phyloP scores from a whole-genome alignment of 2,888 invertebrate genomes.

The Macrosiphum euphorbiae region DNA sequence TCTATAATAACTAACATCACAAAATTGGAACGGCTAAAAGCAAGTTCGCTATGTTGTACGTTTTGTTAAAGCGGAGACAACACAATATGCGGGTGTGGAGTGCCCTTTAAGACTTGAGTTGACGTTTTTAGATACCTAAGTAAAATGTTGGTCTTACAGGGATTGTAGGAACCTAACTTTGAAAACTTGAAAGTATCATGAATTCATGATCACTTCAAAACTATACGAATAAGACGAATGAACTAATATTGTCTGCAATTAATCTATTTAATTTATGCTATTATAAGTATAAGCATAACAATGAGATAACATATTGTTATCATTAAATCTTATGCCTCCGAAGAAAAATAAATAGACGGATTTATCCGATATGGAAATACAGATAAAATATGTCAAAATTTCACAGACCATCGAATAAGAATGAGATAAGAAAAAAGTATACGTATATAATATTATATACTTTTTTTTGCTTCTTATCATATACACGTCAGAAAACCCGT shows the following conservation, averaged over 20 bases:
- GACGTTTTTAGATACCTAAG: not conserved
- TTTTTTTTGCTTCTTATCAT: slow-evolving; percentile 42
- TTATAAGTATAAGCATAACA: not conserved
- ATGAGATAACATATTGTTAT: not conserved
- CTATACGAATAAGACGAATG: not conserved
- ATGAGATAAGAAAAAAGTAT: slow-evolving; percentile 19
- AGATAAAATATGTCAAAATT: slow-evolving; percentile 34
- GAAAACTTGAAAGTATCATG: not conserved
- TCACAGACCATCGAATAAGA: not conserved
- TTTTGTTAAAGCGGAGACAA: not conserved
- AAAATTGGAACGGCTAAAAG: not conserved
- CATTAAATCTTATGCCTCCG: not conserved
- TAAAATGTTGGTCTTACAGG: not conserved
- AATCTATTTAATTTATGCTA: not conserved
- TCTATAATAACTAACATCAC: not conserved
- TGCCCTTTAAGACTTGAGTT: not conserved
- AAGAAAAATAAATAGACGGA: not conserved
- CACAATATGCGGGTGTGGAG: not conserved
- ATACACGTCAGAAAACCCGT: slow-evolving; percentile 20
- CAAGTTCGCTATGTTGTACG: not conserved
- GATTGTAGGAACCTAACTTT: not conserved
- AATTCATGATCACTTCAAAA: not conserved
- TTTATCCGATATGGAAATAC: slow-evolving; percentile 2
- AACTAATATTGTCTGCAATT: not conserved
- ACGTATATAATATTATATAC: not conserved